Evolutionary conservation across 2,888 invertebrate species (phyloP), one percentile per base, ranked within the genome.

Genomic region (Limenitis arthemis): DNA sequence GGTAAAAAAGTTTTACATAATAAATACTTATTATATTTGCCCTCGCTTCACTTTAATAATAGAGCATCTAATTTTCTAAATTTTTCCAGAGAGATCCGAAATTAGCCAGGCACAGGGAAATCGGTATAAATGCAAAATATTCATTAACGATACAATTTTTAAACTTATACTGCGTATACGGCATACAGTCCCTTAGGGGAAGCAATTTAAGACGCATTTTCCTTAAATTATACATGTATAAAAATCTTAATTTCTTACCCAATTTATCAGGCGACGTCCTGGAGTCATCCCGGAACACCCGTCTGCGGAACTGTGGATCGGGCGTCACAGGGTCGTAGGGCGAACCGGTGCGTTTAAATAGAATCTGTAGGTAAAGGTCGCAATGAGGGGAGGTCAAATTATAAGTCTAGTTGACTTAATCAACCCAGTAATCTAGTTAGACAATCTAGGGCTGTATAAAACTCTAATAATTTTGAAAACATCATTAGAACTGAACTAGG

Each of bases 231-330:
- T 20, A 6, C 4, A 11, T 33, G n/a, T 5, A 5, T 6, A 34
- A 8, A 8, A 30, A 33, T 28, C 38, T 8, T 46, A 33, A 43
- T 40, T 37, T 9, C 83, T 80, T 62, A 88, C 88, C 88, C 50
- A 88, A 65, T 66, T 85, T 87, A 50, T 86, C 86, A 36, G 87
- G 86, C 28, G 85, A 69, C 1, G 77, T 67, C 54, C 83, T 77
- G 58, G 84, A 85, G 61, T 89, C 88, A 46, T 88, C 88, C 31
- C 86, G 72, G 75, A 91, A 91, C 43, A 91, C 91, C 58, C 89
- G 85, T 60, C 86, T 85, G 37, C 90, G 81, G 79, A 92, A 92
- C 62, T 89, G 88, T 12, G 90, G 89, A 71, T 92, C 91, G 0
- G 91, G 88, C 12, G 82, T 72, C 42, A 90, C 75, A 5, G 85